Base-by-base conservation (phyloP, 2,113 vertebrate genomes). In the Hemiscyllium ocellatum region DNA sequence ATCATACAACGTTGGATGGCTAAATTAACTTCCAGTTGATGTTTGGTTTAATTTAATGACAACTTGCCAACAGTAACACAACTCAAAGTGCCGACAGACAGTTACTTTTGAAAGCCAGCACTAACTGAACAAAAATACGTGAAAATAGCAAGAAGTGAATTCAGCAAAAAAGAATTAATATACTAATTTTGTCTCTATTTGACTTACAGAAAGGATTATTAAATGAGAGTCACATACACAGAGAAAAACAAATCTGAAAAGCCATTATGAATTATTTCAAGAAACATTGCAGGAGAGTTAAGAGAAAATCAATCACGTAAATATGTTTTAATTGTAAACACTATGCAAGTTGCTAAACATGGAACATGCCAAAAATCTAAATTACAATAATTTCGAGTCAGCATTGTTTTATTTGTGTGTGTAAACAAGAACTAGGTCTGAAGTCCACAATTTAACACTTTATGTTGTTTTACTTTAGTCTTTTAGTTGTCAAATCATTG, bases 181-280 rank as follows among this genome's bases (percentile, higher is more conserved):
- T 12, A 24, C 15, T 90, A 61, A 17, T 33, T 90, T 90, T 61
- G 10, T 61, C 33, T 20, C 42, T 29, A 50, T 90, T 26, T 61
- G 10, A 56, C 17, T 90, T 90, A 61, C 52, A 61, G 52, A 61
- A 56, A 90, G 26, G 29, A 61, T 65, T 26, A 90, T 83, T 61
- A 26, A 26, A 61, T 61, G 52, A 19, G 50, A 33, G 61, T 87
- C 42, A 47, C 80, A 15, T 80, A 20, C n/a, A 80, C 86, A 52
- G 26, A 61, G 87, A 93, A 66, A 94, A 94, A 69, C 47, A 42
- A 68, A 70, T 69, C 52, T 94, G 91, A 65, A 37, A 93, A 68
- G 65, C 6, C n/a, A 26, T 89, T 37, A 42, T 83, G 17, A 94
- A 94, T 26, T 3, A 47, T 50, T 61, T 94, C 3, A 93, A 94